Conservation (phyloP, 1,140 invertebrate genomes). For the Apolygus lucorum region DNA sequence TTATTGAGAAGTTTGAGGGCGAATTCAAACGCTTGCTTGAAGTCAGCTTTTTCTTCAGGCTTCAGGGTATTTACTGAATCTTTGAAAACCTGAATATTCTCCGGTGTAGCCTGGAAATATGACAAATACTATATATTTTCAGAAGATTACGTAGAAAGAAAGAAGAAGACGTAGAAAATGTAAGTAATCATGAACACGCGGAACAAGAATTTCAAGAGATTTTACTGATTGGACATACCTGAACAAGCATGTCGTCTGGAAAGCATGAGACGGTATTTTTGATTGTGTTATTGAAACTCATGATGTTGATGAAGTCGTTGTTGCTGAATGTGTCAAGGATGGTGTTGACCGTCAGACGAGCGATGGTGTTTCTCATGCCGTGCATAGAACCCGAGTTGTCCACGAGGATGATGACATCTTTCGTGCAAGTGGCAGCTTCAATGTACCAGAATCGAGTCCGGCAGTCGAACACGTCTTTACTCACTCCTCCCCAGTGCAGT, state of each 20-base stretch:
- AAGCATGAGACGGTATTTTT: constrained; percentile 71
- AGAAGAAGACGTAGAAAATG: too few relatives aligned
- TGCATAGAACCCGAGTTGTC: constrained; percentile 98
- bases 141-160: too few relatives aligned
- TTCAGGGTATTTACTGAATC: constrained; percentile 55
- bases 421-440: constrained; percentile 92
- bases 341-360: constrained; percentile 67
- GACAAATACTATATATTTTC: too few relatives aligned
- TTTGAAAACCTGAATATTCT: constrained; percentile 75
- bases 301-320: constrained; percentile 94
- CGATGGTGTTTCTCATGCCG: constrained; percentile 69
- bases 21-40: constrained; percentile 69
- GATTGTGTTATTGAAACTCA: constrained; percentile 59
- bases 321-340: constrained; percentile 94
- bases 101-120: constrained; percentile 72
- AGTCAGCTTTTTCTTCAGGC: constrained; percentile 74
- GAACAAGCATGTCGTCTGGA: constrained; percentile 61
- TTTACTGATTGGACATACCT: too few relatives aligned
- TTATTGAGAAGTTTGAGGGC: constrained; percentile 77
- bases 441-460: constrained; percentile 88
- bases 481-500: constrained; percentile 44
- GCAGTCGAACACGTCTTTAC: constrained; percentile 70
- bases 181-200: too few relatives aligned
- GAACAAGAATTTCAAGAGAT: too few relatives aligned
- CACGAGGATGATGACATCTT: constrained; percentile 92